Conservation (phyloP, 2,888 invertebrate species). For the Luperina testacea region DNA sequence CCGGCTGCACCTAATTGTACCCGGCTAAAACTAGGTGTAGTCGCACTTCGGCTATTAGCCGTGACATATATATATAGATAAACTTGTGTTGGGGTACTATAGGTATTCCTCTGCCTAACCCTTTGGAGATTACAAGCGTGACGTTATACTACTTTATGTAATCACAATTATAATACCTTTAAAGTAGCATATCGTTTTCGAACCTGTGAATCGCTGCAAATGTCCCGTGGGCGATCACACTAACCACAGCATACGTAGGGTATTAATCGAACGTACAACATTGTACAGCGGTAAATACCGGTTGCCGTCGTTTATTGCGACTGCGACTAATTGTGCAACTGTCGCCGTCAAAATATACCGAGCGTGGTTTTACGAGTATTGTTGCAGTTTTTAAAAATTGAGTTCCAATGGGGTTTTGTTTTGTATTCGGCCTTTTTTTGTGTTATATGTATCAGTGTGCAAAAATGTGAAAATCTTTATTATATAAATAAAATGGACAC, state of each 20-base stretch:
- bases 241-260: conserved; percentile 30
- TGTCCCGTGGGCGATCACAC: conserved; percentile 15
- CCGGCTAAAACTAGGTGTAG: too few species aligned
- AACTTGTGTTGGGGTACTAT: too few species aligned
- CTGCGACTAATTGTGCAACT: conserved; percentile 56
- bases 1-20: too few species aligned
- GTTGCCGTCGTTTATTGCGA: conserved; percentile 56
- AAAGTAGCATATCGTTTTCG: neutral
- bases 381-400: conserved; percentile 50
- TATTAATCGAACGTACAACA: conserved; percentile 54
- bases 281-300: conserved; percentile 52
- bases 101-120: too few species aligned
- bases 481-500: neutral
- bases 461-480: neutral
- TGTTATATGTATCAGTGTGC: neutral
- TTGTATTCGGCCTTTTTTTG: neutral
- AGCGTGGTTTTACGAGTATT: conserved; percentile 55
- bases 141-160: too few species aligned
- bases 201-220: neutral
- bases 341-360: conserved; percentile 59
- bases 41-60: too few species aligned
- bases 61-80: too few species aligned
- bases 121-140: too few species aligned
- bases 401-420: conserved; percentile 19
- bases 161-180: neutral